phyloP scores from a whole-genome alignment of 2,888 invertebrate genomes.

The Parascotia fuliginaria region DNA sequence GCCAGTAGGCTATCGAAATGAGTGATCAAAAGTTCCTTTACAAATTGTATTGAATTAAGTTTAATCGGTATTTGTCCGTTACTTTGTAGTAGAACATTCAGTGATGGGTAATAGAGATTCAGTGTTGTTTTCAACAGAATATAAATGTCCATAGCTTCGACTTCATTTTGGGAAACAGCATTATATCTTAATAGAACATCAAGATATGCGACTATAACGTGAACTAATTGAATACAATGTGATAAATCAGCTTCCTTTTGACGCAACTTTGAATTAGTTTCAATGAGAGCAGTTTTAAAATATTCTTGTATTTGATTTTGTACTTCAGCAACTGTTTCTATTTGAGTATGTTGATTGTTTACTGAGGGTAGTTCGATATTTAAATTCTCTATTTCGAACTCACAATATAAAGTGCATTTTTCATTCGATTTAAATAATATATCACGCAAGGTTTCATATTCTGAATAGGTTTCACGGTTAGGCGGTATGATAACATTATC shows the following conservation, averaged over 20 bases:
- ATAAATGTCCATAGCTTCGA: constrained; percentile 48
- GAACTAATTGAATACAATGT: constrained; percentile 53
- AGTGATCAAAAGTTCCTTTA: constrained; percentile 54
- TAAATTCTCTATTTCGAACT: constrained; percentile 62
- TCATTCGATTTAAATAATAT: constrained; percentile 64
- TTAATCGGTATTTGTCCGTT: constrained; percentile 53
- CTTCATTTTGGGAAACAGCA: constrained; percentile 41
- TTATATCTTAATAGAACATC: constrained; percentile 58
- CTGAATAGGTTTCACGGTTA: constrained; percentile 5
- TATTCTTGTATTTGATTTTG: constrained; percentile 46
- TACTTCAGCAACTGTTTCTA: constrained; percentile 52
- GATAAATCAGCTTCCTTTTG: constrained; percentile 41
- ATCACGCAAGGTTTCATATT: constrained; percentile 49
- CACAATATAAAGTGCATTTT: constrained; percentile 66
- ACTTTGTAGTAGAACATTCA: constrained; percentile 53
- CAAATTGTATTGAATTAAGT: constrained; percentile 50
- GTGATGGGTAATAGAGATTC: constrained; percentile 46
- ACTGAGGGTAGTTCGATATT: constrained; percentile 7
- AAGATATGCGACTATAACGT: constrained; percentile 53
- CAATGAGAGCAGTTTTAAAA: constrained; percentile 17
- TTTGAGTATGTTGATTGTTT: constrained; percentile 24
- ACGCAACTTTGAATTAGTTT: constrained; percentile 15
- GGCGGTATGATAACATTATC: constrained; percentile 57
- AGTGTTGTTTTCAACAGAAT: constrained; percentile 48
- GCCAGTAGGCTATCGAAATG: constrained; percentile 56